phyloP scores from a whole-genome alignment of 2,888 invertebrate genomes.

The Rotaria macrura region DNA sequence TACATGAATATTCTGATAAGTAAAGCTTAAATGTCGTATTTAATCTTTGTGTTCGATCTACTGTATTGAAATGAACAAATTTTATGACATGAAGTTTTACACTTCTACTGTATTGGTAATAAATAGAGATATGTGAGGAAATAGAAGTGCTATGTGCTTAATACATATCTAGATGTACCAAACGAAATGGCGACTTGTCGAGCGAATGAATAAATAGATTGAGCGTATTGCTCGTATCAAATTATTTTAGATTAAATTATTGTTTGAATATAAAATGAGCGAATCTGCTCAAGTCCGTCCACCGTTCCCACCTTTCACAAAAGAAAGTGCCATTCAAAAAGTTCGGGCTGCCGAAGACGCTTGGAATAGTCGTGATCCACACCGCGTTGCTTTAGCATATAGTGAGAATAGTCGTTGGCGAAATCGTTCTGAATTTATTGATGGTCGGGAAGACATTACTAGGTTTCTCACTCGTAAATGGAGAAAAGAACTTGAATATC shows the following conservation, averaged over 20 bases:
- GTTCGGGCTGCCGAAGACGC: conserved; percentile 20
- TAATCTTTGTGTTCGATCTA: no score
- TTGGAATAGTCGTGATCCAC: conserved; percentile 21
- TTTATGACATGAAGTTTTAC: no score
- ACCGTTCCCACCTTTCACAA: conserved; percentile 5
- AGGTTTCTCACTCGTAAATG: background rate
- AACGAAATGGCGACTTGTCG: no score
- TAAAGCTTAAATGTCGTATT: no score
- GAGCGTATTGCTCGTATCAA: no score
- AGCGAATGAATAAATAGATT: no score
- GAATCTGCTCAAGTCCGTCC: background rate
- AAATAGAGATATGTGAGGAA: no score
- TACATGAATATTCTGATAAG: no score
- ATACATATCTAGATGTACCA: no score
- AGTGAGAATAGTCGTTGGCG: conserved; percentile 1
- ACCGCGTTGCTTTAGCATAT: background rate
- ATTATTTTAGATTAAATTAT: background rate
- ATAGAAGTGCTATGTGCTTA: no score
- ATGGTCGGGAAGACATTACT: conserved; percentile 7
- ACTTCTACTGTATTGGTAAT: no score
- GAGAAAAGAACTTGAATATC: background rate
- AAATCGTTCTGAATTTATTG: conserved; percentile 20
- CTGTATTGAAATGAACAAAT: no score
- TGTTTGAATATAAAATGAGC: background rate
- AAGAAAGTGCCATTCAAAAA: background rate